Conservation (phyloP, 2,888 invertebrate species). For the Xanthia icteritia region DNA sequence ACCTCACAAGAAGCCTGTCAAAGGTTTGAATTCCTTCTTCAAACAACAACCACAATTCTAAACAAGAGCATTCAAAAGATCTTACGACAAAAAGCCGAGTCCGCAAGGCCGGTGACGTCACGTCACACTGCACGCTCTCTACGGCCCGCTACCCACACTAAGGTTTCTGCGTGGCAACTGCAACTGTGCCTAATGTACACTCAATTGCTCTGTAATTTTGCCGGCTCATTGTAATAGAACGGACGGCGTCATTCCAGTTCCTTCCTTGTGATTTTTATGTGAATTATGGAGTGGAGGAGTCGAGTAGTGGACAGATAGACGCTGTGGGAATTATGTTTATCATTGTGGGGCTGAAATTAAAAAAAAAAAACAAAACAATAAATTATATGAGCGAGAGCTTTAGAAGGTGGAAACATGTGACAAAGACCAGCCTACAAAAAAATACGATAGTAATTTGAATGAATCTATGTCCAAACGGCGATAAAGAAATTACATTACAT, state of each 20-base stretch:
- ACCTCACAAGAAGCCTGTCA: not conserved
- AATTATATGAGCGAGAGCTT: not conserved
- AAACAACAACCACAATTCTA: slow-evolving; percentile 6
- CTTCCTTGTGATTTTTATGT: slow-evolving; percentile 34
- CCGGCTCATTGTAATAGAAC: slow-evolving; percentile 58
- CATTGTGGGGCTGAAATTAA: no score
- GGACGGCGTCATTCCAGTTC: slow-evolving; percentile 29
- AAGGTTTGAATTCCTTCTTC: slow-evolving; percentile 6
- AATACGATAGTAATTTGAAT: not conserved
- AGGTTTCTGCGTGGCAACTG: slow-evolving; percentile 55
- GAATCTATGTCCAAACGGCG: not conserved
- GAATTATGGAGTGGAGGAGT: slow-evolving; percentile 28
- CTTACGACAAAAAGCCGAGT: slow-evolving; percentile 44
- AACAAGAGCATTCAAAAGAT: slow-evolving; percentile 36
- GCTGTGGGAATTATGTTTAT: not conserved
- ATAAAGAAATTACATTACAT: not conserved
- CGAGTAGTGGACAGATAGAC: not conserved
- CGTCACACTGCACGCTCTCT: slow-evolving; percentile 57
- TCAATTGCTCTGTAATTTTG: slow-evolving; percentile 58
- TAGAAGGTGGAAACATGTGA: not conserved
- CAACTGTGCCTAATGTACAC: slow-evolving; percentile 56
- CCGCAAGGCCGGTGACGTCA: slow-evolving; percentile 62
- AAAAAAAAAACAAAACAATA: no score
- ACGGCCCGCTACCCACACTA: slow-evolving; percentile 56
- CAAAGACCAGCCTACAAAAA: not conserved